Evolutionary conservation across 2,888 invertebrate genomes (phyloP).

Genomic region (Malachius bipustulatus): DNA sequence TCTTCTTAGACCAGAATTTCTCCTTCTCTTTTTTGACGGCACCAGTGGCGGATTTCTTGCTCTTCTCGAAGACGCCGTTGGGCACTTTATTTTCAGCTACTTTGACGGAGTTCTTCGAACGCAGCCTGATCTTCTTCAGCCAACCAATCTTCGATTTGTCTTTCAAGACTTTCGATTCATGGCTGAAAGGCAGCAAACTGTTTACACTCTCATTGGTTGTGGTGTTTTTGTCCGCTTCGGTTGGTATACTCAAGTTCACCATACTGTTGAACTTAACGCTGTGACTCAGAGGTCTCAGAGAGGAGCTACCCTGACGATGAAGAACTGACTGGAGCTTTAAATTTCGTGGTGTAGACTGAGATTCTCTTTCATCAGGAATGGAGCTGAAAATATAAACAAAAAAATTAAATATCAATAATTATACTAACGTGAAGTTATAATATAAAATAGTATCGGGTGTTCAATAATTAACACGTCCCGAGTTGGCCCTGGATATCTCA

Average conservation of each 20-base stretch:
- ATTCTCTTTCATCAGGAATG: no score
- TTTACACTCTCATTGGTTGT: constrained; percentile 22
- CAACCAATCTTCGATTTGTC: constrained; percentile 17
- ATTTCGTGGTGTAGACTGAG: no score
- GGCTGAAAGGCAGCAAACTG: constrained; percentile 17
- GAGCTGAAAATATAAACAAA: no score
- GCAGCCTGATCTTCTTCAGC: constrained; percentile 22
- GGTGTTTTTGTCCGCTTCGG: constrained; percentile 18
- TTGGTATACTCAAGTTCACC: constrained; percentile 20
- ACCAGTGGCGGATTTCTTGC: constrained; percentile 11
- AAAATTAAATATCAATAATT: no score
- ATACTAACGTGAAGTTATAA: no score
- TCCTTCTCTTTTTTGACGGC: constrained; percentile 16
- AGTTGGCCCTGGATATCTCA: no score
- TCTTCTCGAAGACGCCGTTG: constrained; percentile 2
- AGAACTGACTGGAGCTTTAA: no score
- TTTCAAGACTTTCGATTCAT: constrained; percentile 17
- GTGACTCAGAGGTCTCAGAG: constrained; percentile 19
- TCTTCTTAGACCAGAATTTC: constrained; percentile 12
- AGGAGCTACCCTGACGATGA: no score
- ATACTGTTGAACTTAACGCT: constrained; percentile 25
- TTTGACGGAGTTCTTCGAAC: no score
- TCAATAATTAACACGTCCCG: no score
- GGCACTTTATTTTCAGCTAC: constrained; percentile 5
- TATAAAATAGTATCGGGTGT: no score